These are phyloP conservation scores for Sebastolobus alascanus DNA, from an alignment of 2,797 vertebrate species.

Conservation along the genomic window DNA sequence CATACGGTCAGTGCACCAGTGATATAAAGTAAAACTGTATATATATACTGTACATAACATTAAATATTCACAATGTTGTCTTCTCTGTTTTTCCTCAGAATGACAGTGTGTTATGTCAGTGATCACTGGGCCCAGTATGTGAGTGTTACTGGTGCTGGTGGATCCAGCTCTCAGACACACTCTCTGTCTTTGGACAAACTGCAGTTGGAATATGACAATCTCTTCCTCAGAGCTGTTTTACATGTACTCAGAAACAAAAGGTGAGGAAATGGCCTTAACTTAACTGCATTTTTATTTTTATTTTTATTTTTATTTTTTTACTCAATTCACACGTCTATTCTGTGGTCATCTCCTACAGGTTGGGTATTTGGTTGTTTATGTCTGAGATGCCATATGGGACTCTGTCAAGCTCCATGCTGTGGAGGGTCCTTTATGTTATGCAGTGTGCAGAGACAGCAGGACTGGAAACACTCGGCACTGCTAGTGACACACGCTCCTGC, in stretches of 20 bases:
- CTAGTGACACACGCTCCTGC: constrained; percentile 83
- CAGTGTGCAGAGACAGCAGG: constrained; percentile 90
- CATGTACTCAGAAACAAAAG: constrained; percentile 97
- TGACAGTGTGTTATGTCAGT: constrained; percentile 95
- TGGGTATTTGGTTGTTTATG: constrained; percentile 99
- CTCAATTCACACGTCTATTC: not conserved
- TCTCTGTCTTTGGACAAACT: constrained; percentile 92
- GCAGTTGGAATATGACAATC: constrained; percentile 95
- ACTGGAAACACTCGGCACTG: constrained; percentile 81
- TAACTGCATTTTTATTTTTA: not conserved
- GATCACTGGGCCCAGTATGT: constrained; percentile 97
- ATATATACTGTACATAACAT: not conserved
- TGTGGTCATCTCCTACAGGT: constrained; percentile 75
- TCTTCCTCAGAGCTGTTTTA: constrained; percentile 94
- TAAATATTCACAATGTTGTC: not conserved
- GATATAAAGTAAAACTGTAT: not conserved
- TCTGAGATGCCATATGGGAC: constrained; percentile 98
- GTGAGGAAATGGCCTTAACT: constrained; percentile 70
- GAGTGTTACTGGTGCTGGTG: constrained; percentile 76
- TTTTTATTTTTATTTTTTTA: not conserved
- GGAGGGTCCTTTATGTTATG: constrained; percentile 97
- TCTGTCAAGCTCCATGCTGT: constrained; percentile 93
- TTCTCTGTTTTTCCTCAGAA: constrained; percentile 79
- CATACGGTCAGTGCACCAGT: constrained; percentile 88
- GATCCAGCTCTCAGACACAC: constrained; percentile 76